Base-by-base conservation (phyloP, 2,888 invertebrate genomes). In the Euzetes globulus region DNA sequence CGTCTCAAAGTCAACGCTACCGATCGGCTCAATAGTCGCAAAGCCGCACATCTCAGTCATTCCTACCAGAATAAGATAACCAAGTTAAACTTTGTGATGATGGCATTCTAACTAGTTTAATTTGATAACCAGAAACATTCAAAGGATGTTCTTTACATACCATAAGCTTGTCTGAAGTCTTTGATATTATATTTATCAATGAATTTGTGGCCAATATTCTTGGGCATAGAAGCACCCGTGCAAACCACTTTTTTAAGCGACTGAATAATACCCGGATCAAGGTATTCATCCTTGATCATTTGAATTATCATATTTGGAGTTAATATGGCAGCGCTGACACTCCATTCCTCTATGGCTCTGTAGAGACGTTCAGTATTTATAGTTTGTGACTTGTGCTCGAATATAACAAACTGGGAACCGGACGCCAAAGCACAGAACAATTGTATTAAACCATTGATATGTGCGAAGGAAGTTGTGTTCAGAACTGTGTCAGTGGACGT, bases 141-240 rank as follows among this genome's bases (percentile, higher is more conserved):
- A n/a, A n/a, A n/a, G n/a, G n/a, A n/a, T n/a, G 9, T 33, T 6
- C 5, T 33, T 33, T 33, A 6, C 33, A 9, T 33, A 29, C 60
- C 60, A 29, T 60, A 60, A 5, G 60, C 60, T 17, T 60, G 60
- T 60, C 60, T 60, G 29, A 60, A 60, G 60, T 60, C 60, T 29
- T 60, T 7, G 27, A 60, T 60, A 6, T 5, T 9, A 17, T 9
- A 60, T 17, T 29, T 60, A 11, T 60, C 25, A 17, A 29, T 25
- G 25, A 60, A 60, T 29, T 60, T 60, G 60, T 27, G 15, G 27
- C 27, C 60, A 60, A 33, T 60, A 25, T 60, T 60, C 29, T 60
- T 60, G 5, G 27, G 60, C 60, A 60, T 25, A 11, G 60, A 60
- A 29, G 60, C 60, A 9, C 29, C 27, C 29, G 60, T 60, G 25